phyloP scores from a whole-genome alignment of 1,140 invertebrate species.

The Achroia grisella region DNA sequence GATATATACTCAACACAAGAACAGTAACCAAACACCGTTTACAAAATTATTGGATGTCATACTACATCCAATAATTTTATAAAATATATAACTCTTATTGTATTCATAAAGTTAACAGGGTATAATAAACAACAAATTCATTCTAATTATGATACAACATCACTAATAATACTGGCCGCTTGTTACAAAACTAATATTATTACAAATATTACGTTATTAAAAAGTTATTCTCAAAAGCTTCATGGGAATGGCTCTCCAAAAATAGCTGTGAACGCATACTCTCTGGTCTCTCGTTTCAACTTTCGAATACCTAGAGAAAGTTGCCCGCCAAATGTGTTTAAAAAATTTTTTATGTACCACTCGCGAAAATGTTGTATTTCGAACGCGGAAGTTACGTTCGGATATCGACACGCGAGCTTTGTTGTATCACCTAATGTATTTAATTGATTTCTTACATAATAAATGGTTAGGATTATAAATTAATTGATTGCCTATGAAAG shows the following conservation, averaged over 20 bases:
- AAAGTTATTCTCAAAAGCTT: conserved; percentile 15
- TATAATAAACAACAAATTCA: no score
- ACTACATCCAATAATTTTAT: no score
- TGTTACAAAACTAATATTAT: not conserved
- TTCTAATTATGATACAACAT: no score
- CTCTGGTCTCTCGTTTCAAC: conserved; percentile 16
- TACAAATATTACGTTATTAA: conserved; percentile 3
- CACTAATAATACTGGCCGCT: not conserved
- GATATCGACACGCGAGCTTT: conserved; percentile 21
- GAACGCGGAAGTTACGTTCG: conserved; percentile 32
- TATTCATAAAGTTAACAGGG: no score
- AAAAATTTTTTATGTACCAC: conserved; percentile 3
- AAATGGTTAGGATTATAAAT: not conserved
- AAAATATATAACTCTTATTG: no score
- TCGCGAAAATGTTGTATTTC: conserved; percentile 32
- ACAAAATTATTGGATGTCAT: no score
- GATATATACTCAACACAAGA: no score
- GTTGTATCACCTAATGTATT: conserved; percentile 15
- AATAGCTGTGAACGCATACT: conserved; percentile 20
- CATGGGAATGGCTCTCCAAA: conserved; percentile 22
- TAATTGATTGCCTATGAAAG: not conserved
- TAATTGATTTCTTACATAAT: conserved; percentile 4
- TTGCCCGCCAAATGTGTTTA: conserved; percentile 10
- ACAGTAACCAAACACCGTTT: no score
- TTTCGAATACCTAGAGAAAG: conserved; percentile 41